Evolutionary conservation across 2,888 invertebrate species (phyloP).

Genomic region (Phyto melanocephala): DNA sequence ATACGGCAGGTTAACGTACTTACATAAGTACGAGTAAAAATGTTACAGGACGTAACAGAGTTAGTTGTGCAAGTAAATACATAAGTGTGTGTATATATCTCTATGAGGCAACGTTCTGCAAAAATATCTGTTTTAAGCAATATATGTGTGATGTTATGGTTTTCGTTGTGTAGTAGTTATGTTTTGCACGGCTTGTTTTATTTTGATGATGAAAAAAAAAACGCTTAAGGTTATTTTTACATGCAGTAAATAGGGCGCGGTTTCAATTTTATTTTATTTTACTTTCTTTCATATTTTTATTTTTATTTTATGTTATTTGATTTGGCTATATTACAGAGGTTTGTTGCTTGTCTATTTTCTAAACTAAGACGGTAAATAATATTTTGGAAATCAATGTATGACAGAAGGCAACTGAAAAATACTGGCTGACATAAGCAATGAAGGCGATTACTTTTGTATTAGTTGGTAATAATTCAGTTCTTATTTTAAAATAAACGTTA

Average conservation of each 20-base stretch:
- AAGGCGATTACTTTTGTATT: background rate
- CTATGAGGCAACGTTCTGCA: background rate
- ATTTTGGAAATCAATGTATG: background rate
- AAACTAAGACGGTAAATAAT: background rate
- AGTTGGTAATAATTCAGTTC: too few species aligned
- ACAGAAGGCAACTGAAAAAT: background rate
- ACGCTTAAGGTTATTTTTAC: conserved; percentile 13
- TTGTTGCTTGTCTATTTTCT: background rate
- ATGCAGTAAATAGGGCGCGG: conserved; percentile 20
- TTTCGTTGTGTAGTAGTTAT: background rate
- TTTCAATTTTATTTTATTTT: conserved; percentile 3
- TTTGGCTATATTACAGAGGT: background rate
- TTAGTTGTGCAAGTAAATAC: too few species aligned
- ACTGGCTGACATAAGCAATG: background rate
- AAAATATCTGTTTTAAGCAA: conserved; percentile 2
- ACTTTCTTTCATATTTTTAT: background rate
- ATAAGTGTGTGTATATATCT: too few species aligned
- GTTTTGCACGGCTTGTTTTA: background rate
- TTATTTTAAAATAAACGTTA: too few species aligned
- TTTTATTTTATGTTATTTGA: background rate
- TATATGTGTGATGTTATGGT: background rate
- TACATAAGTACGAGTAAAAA: background rate
- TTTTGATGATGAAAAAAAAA: conserved; percentile 21
- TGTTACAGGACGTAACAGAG: background rate
- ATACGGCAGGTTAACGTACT: background rate